Evolutionary conservation across 2,888 invertebrate species (phyloP), one percentile per base, ranked within the genome.

Genomic region (Hirudinaria manillensis): DNA sequence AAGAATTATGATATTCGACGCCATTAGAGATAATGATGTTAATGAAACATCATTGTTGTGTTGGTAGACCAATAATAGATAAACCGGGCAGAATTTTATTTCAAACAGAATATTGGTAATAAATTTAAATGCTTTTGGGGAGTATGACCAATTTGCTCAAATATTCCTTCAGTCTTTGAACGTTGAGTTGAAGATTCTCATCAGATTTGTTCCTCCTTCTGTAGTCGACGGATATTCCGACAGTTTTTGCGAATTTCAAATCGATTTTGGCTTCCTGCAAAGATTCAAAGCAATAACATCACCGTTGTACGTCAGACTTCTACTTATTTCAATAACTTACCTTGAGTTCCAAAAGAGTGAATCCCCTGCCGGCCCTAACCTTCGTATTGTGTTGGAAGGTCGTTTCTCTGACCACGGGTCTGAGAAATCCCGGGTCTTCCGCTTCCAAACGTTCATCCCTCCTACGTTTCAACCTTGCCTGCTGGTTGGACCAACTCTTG

Each of bases 401-500:
- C 72, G 95, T 97, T 85, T 98, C 98, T 78, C 94, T 89, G 6
- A 99, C 95, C 55, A 95, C 89, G 1, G 98, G 97, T 78, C 95
- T 89, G 78, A 98, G 86, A 55, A 91, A 89, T 74, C 93, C 93
- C 77, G 91, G 99, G 82, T 92, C 68, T 94, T 89, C 83, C 99
- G 90, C 81, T 91, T n/a, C n/a, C n/a, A n/a, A n/a, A n/a, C n/a
- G n/a, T n/a, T n/a, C 92, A 81, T 91, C 90, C 83, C 91, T 91
- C 82, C 99, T 90, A 80, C 97, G 90, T 82, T 90, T 88, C 87
- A 97, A 96, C 77, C 97, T 90, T 75, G 95, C 95, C 66, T 99
- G 98, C 83, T 99, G 99, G 85, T 98, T 94, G 86, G 99, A 99
- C 98, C 98, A 99, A 13, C 96, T 96, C 86, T 92, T 94, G 29